These are phyloP conservation scores for Salvelinus fontinalis DNA, from an alignment of 2,113 vertebrate species.

Conservation along the genomic window DNA sequence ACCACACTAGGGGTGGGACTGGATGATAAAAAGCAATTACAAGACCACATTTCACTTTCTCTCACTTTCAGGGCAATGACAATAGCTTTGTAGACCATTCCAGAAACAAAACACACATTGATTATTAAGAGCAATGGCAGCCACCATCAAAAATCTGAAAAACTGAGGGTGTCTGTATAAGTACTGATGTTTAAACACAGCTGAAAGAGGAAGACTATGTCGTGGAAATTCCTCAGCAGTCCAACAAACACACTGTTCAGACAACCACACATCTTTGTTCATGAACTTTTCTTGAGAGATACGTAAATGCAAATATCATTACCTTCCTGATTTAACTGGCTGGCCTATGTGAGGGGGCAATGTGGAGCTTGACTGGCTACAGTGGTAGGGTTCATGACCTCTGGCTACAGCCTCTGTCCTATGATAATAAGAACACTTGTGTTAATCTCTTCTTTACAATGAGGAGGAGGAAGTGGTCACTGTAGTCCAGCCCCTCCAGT, in stretches of 20 bases:
- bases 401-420: no score
- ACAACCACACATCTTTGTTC: not conserved
- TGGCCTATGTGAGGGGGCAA: no score
- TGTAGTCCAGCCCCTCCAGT: not conserved
- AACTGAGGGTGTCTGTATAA: not conserved
- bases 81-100: not conserved
- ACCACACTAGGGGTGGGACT: not conserved
- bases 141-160: not conserved
- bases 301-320: no score
- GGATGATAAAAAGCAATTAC: not conserved
- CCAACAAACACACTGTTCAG: not conserved
- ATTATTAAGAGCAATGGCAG: not conserved
- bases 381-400: no score
- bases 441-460: no score
- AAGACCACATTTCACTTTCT: not conserved
- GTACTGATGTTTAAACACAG: not conserved
- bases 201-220: not conserved
- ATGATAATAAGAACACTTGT: no score
- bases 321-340: no score
- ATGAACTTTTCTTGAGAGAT: no score
- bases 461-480: no score
- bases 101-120: not conserved
- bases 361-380: no score
- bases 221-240: not conserved
- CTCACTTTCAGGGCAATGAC: not conserved